Evolutionary conservation across 37 sponge, comb jelly and placozoan genomes (phyloP), one percentile per base, ranked within the genome.

Genomic region (Aplysina aerophoba): DNA sequence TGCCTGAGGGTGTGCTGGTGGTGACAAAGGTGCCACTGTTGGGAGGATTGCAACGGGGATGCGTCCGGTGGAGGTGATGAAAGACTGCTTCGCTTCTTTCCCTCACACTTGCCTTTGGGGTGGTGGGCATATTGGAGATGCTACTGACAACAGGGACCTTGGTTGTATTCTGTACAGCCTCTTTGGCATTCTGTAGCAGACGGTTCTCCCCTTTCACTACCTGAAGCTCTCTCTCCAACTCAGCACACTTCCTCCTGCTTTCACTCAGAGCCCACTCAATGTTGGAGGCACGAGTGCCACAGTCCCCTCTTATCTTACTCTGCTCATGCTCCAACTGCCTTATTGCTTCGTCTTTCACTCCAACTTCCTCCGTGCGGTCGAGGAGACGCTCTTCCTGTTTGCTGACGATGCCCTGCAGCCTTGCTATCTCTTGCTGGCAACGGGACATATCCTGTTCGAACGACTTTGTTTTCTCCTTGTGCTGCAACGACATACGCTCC

Each of bases 251-350:
- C 54, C 39, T 75, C 78, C 41, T 75, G 44, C 44, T 15, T 22
- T 1, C n/a, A 19, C 22, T 24, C 44, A 75, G 22, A 50, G 78
- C 78, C 20, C 25, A 20, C 14, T 75, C 78, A 20, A 75, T 40
- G 78, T 75, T 75, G n/a, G 78, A 75, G 0, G 78, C 21, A 41
- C 78, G 37, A n/a, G 78, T 50, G 20, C 54, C 53, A 75, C 78
- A 75, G 44, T 75, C 78, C 1, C n/a, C 78, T 15, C 41, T 75
- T 37, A 75, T 75, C 38, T 36, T 31, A 53, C 12, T 21, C 39
- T 41, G 78, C 15, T 24, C 37, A 2, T 50, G 44, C 53, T 75
- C 78, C 78, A 75, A 41, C 17, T 75, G 78, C 78, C 39, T n/a
- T 11, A 75, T 75, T 40, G 78, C 78, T 53, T 53, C 78, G 41